Evolutionary conservation across 2,888 invertebrate genomes (phyloP).

Genomic region (Dioctria linearis): DNA sequence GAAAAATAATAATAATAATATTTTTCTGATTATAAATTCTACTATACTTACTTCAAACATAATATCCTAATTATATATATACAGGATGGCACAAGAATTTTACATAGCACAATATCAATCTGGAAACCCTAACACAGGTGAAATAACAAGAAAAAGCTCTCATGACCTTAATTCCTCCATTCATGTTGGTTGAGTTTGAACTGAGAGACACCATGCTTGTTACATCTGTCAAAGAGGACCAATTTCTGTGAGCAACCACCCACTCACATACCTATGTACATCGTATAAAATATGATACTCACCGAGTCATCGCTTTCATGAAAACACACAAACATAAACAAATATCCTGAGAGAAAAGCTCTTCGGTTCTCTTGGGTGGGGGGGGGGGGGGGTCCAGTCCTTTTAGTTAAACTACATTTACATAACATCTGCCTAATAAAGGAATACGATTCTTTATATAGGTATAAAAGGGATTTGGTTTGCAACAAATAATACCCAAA

Average conservation of each 20-base stretch:
- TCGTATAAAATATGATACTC: no score
- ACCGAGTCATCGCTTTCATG: neutral
- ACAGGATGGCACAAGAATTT: no score
- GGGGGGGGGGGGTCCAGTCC: neutral
- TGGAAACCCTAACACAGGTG: slow-evolving; percentile 38
- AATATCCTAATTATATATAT: no score
- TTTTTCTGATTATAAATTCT: no score
- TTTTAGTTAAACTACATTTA: no score
- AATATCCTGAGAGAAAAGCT: slow-evolving; percentile 13
- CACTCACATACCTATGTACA: no score
- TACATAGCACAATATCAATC: neutral
- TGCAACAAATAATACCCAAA: neutral
- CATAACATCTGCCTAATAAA: no score
- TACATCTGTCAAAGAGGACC: slow-evolving; percentile 24
- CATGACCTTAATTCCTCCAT: slow-evolving; percentile 36
- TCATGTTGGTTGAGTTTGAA: slow-evolving; percentile 4
- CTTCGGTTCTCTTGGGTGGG: neutral
- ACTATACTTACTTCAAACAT: no score
- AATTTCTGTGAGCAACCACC: no score
- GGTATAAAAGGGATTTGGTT: no score
- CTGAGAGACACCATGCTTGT: neutral
- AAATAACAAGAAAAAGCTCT: slow-evolving; percentile 35
- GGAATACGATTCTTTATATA: no score
- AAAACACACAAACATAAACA: neutral
- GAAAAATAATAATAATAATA: no score